Conservation (phyloP, 2,888 invertebrate species). For the Xylophagus ater region DNA sequence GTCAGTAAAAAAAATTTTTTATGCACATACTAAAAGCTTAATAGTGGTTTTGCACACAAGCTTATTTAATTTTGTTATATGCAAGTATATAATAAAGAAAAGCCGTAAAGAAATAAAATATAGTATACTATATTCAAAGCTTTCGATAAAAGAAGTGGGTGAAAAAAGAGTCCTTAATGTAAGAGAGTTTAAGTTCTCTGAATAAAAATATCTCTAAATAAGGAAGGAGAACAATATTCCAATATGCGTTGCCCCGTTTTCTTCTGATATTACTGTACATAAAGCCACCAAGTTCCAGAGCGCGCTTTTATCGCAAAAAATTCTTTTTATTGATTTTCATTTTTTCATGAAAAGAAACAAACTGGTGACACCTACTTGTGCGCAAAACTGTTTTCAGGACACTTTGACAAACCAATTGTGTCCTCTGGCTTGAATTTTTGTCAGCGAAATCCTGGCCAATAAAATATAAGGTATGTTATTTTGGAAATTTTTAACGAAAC, state of each 20-base stretch:
- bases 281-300: constrained; percentile 5
- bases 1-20: too few species aligned
- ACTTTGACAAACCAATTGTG: constrained; percentile 25
- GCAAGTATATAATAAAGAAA: too few species aligned
- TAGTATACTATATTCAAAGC: too few species aligned
- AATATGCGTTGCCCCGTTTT: constrained; percentile 4
- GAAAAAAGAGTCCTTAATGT: too few species aligned
- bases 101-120: too few species aligned
- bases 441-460: constrained; percentile 22
- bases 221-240: constrained; percentile 9
- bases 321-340: too few species aligned
- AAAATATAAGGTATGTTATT: constrained; percentile 16
- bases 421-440: constrained; percentile 22
- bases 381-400: constrained; percentile 23
- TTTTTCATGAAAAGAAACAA: constrained; percentile 3
- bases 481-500: background rate
- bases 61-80: too few species aligned
- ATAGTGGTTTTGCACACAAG: too few species aligned
- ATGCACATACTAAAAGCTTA: too few species aligned
- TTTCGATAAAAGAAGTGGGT: too few species aligned
- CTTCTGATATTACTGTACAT: background rate
- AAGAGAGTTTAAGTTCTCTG: too few species aligned
- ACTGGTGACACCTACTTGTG: constrained; percentile 14
- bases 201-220: too few species aligned
- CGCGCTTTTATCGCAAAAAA: constrained; percentile 7